Conservation (phyloP, 2,888 invertebrate genomes). For the Xanthorhoe designata region DNA sequence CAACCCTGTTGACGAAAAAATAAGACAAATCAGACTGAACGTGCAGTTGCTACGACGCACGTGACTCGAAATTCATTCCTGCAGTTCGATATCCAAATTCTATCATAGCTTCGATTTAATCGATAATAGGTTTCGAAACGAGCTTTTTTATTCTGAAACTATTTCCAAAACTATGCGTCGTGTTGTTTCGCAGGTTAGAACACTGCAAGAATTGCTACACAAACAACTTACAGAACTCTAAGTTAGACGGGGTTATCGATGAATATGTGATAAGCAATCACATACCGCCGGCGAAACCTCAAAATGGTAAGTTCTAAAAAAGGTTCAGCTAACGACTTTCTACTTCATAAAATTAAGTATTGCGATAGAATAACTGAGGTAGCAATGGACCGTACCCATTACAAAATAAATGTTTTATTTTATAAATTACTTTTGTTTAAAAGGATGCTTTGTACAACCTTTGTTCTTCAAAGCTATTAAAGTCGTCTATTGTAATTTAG, state of each 20-base stretch:
- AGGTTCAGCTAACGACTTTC: not conserved
- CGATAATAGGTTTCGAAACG: constrained; percentile 22
- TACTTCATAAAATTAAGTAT: not conserved
- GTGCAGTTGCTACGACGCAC: constrained; percentile 31
- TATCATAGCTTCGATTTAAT: constrained; percentile 33
- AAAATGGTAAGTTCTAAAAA: constrained; percentile 71
- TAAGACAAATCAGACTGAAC: constrained; percentile 35
- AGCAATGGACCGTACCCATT: not conserved
- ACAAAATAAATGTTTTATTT: not conserved
- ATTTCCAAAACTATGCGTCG: constrained; percentile 17
- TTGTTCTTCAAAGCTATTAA: constrained; percentile 14
- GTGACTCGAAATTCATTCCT: constrained; percentile 41
- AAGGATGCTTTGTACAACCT: constrained; percentile 1
- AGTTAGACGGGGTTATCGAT: constrained; percentile 77
- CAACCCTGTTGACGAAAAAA: constrained; percentile 27
- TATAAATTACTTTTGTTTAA: constrained; percentile 3
- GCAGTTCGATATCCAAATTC: constrained; percentile 30
- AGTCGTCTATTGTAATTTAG: not conserved
- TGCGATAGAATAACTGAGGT: not conserved
- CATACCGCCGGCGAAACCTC: constrained; percentile 75
- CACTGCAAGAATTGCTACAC: constrained; percentile 93
- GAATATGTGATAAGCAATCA: constrained; percentile 83
- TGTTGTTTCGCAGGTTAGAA: constrained; percentile 78
- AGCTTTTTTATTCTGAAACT: constrained; percentile 9
- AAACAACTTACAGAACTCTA: constrained; percentile 87